A percentile compares a stretch with the other conserved stretches of the same genome.
Evolutionary conservation across 2,888 invertebrate species (phyloP).

Genomic region (Sphaerophoria rueppellii): DNA sequence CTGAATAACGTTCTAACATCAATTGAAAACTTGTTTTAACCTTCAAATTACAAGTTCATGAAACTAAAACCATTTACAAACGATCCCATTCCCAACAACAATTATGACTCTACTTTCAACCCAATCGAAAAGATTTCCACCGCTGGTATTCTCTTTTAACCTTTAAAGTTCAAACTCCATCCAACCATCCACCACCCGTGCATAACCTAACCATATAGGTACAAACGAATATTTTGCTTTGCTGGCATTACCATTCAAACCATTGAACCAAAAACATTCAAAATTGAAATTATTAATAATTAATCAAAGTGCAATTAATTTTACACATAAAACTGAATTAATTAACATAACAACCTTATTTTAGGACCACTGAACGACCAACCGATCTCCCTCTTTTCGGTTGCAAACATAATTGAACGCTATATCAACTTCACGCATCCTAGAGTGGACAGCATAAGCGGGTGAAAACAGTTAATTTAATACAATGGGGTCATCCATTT

Average conservation of each 20-base stretch:
- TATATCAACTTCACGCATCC: slow-evolving; percentile 58
- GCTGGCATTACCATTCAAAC: slow-evolving; percentile 66
- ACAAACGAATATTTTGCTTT: slow-evolving; percentile 29
- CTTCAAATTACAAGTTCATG: slow-evolving; percentile 69
- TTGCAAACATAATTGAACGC: slow-evolving; percentile 45
- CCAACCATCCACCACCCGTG: no score
- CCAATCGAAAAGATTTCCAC: slow-evolving; percentile 8
- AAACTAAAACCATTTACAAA: slow-evolving; percentile 57
- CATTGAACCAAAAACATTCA: slow-evolving; percentile 65
- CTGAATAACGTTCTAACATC: slow-evolving; percentile 46
- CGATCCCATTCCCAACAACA: slow-evolving; percentile 60
- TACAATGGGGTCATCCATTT: slow-evolving; percentile 73
- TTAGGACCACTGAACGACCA: slow-evolving; percentile 22
- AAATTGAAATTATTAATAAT: slow-evolving; percentile 73
- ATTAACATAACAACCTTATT: slow-evolving; percentile 63
- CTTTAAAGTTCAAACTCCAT: no score
- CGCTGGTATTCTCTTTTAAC: slow-evolving; percentile 1
- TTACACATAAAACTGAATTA: slow-evolving; percentile 73
- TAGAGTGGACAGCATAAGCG: neutral
- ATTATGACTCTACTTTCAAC: slow-evolving; percentile 43
- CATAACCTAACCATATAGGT: no score
- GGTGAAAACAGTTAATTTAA: slow-evolving; percentile 70
- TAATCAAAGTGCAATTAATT: slow-evolving; percentile 72
- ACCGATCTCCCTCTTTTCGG: slow-evolving; percentile 35
- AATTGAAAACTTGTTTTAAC: slow-evolving; percentile 60